Base-by-base conservation (phyloP, 2,888 invertebrate species). In the Mimumesa dahlbomi region DNA sequence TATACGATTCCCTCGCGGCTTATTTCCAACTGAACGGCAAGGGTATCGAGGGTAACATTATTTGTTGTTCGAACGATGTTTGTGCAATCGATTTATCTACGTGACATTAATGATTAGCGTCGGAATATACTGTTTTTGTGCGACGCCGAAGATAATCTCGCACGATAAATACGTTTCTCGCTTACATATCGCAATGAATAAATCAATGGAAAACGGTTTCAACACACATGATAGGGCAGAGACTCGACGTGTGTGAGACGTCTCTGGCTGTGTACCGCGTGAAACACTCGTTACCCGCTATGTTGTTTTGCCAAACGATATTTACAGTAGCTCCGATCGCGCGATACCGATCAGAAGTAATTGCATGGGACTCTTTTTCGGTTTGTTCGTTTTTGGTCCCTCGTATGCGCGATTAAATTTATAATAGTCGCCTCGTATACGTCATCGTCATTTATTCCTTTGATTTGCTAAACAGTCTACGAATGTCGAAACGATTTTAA, bases 331-430 rank as follows among this genome's bases (percentile, higher is more conserved):
- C 63, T 54, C 34, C 49, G 56, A 73, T 73, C 56, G 49, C 31
- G 19, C 61, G 78, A 74, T 74, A 67, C 58, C 62, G 75, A 77
- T 70, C 70, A 63, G 46, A 52, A 77, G 48, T 70, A 56, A 70
- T 77, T 58, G 63, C 70, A 62, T 29, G 43, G 38, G 19, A 45
- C 52, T 50, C 49, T 73, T 63, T n/a, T 71, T 64, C 48, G 40
- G 70, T 57, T 54, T 56, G 38, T 48, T 58, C 56, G 40, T 57
- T 49, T 25, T 43, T 52, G 46, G 53, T 31, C 42, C 34, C n/a
- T 14, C 52, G 18, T 22, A 36, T n/a, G 57, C 57, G 70, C 49
- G 63, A 70, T 71, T 70, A 63, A 70, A 70, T 64, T 71, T 49
- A 64, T 64, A 71, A 71, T 54, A 49, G 42, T 22, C 14, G 38